A percentile compares a stretch with the other conserved stretches of the same genome.
Conservation (phyloP, 2,888 invertebrate species). For the Melinaea marsaeus region DNA sequence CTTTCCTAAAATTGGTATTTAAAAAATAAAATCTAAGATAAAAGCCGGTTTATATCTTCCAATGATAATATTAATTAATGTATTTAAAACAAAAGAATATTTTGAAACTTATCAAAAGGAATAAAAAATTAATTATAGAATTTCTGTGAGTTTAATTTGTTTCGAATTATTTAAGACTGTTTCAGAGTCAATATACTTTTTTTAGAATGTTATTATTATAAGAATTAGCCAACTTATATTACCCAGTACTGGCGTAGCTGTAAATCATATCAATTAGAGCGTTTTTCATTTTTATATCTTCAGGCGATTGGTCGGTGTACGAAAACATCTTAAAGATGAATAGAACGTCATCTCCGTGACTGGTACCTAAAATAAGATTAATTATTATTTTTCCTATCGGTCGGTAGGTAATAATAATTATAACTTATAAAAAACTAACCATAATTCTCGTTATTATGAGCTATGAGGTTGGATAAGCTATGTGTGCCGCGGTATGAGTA, state of each 20-base stretch:
- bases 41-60: no score
- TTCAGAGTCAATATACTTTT: no score
- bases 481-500: conserved; percentile 78
- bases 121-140: no score
- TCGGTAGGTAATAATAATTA: not conserved
- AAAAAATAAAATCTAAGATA: no score
- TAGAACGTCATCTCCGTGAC: conserved; percentile 80
- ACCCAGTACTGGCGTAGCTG: conserved; percentile 80
- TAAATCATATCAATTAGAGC: conserved; percentile 74
- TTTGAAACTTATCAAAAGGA: no score
- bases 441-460: conserved; percentile 71
- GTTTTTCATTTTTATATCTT: conserved; percentile 75
- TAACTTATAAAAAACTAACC: conserved; percentile 57
- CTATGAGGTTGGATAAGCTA: conserved; percentile 77
- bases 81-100: no score
- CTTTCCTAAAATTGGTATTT: no score
- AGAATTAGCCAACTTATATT: conserved; percentile 23
- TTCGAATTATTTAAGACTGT: no score
- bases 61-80: no score
- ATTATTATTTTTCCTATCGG: not conserved
- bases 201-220: not conserved
- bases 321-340: conserved; percentile 64
- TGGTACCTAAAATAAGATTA: conserved; percentile 67
- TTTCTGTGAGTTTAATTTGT: no score
- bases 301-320: conserved; percentile 34